Conservation (phyloP, 2,888 invertebrate species). For the Zeuzera pyrina region DNA sequence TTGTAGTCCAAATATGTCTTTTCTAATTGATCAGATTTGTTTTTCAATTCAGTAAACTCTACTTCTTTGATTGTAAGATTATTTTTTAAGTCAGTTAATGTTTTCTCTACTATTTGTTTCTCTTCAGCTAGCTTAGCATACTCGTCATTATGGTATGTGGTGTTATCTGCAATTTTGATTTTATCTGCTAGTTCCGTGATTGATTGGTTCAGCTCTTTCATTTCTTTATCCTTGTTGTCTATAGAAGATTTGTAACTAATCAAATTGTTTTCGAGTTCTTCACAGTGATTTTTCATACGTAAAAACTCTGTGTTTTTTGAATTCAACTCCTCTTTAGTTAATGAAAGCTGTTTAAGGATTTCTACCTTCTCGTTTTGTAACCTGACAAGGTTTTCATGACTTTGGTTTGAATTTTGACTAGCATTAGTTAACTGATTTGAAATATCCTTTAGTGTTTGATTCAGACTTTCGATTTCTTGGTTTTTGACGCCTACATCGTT, state of each 20-base stretch:
- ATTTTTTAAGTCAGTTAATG: conserved; percentile 30
- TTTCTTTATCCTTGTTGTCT: conserved; percentile 45
- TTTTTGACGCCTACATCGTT: conserved; percentile 31
- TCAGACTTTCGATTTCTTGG: conserved; percentile 39
- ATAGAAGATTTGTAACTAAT: conserved; percentile 26
- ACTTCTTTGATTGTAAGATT: conserved; percentile 30
- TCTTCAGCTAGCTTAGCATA: conserved; percentile 37
- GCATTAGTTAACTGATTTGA: conserved; percentile 24
- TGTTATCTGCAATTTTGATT: conserved; percentile 35
- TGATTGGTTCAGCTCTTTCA: conserved; percentile 48
- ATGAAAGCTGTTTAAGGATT: conserved; percentile 30
- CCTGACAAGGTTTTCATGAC: conserved; percentile 33
- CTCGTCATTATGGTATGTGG: conserved; percentile 37
- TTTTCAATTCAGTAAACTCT: conserved; percentile 30
- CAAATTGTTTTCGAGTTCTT: conserved; percentile 27
- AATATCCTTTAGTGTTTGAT: conserved; percentile 25
- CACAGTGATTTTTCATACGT: conserved; percentile 22
- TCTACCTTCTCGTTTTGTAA: conserved; percentile 41
- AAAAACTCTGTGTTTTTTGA: conserved; percentile 36
- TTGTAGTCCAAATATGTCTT: conserved; percentile 38
- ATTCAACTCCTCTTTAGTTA: conserved; percentile 35
- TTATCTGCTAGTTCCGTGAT: conserved; percentile 44
- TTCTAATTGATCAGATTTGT: conserved; percentile 29
- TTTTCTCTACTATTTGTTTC: conserved; percentile 35
- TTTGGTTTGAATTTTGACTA: conserved; percentile 22